These are phyloP conservation scores for Zelostemma sp. DNA, from an alignment of 1,140 invertebrate genomes.

Conservation along the genomic window DNA sequence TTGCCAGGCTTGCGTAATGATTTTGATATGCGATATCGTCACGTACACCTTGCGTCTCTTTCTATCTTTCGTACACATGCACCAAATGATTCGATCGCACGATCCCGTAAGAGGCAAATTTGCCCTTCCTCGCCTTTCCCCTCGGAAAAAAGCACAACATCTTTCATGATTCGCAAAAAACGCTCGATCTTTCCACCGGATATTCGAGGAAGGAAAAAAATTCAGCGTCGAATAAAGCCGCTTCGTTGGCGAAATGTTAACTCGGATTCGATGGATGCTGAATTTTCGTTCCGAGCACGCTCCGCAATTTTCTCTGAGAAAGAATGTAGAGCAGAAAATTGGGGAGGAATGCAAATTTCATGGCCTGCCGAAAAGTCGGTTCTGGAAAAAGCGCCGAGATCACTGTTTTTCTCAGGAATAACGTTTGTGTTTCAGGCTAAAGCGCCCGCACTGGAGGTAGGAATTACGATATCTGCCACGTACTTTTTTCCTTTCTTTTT, in stretches of 20 bases:
- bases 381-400: background rate
- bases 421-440: conserved; percentile 70
- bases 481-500: conserved; percentile 10
- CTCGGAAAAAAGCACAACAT: background rate
- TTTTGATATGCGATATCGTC: conserved; percentile 45
- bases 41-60: conserved; percentile 40
- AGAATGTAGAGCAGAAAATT: conserved; percentile 11
- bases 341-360: conserved; percentile 12
- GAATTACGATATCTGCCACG: conserved; percentile 49
- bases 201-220: conserved; percentile 7
- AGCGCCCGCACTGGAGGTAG: conserved; percentile 68
- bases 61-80: conserved; percentile 39
- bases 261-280: too few relatives aligned
- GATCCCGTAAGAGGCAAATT: too few relatives aligned
- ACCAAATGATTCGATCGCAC: background rate
- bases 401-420: conserved; percentile 50
- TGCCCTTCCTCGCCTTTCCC: too few relatives aligned
- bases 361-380: background rate
- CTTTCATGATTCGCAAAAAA: conserved; percentile 4
- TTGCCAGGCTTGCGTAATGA: conserved; percentile 52
- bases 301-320: background rate
- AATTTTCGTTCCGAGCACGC: too few relatives aligned
- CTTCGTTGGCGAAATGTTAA: too few relatives aligned
- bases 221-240: too few relatives aligned
- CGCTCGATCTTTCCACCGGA: background rate